Percentiles rank a stretch among this genome's conserved stretches.
Conservation (phyloP, 2,888 invertebrate genomes). For the Litoditis marina region DNA sequence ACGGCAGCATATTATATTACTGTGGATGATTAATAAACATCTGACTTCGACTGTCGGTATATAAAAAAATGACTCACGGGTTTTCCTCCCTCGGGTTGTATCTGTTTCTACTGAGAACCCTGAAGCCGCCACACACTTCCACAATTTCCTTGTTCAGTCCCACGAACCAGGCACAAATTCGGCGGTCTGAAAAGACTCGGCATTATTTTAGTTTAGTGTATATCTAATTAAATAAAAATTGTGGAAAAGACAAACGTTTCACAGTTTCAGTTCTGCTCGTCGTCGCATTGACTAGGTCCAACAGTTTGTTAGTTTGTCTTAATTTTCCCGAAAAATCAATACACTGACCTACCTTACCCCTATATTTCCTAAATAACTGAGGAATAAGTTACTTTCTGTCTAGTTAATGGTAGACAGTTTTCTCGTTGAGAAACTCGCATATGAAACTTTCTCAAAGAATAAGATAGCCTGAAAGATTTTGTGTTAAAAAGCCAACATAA, state of each 20-base stretch:
- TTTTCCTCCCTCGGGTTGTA: constrained; percentile 26
- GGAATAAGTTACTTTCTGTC: too few relatives aligned
- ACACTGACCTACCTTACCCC: too few relatives aligned
- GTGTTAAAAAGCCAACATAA: neutral
- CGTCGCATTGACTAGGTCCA: neutral
- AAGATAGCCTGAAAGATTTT: too few relatives aligned
- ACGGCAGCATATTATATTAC: too few relatives aligned
- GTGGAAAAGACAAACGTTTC: neutral
- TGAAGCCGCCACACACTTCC: constrained; percentile 48
- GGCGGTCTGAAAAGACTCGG: constrained; percentile 1
- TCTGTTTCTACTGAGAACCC: constrained; percentile 36
- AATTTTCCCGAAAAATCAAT: neutral
- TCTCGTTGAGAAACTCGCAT: too few relatives aligned
- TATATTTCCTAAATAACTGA: constrained; percentile 1
- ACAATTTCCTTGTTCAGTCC: constrained; percentile 30
- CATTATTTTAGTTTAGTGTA: neutral
- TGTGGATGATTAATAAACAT: too few relatives aligned
- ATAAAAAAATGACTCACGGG: too few relatives aligned
- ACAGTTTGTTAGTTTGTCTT: neutral
- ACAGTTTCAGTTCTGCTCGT: neutral
- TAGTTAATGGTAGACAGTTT: too few relatives aligned
- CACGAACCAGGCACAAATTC: constrained; percentile 45
- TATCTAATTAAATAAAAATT: neutral
- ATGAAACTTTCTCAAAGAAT: too few relatives aligned
- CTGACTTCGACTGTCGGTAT: too few relatives aligned